A percentile compares a stretch with the other conserved stretches of the same genome.
These are phyloP conservation scores for Pseudochirops cupreus DNA, from an alignment of 2,797 vertebrate genomes.

Conservation along the genomic window DNA sequence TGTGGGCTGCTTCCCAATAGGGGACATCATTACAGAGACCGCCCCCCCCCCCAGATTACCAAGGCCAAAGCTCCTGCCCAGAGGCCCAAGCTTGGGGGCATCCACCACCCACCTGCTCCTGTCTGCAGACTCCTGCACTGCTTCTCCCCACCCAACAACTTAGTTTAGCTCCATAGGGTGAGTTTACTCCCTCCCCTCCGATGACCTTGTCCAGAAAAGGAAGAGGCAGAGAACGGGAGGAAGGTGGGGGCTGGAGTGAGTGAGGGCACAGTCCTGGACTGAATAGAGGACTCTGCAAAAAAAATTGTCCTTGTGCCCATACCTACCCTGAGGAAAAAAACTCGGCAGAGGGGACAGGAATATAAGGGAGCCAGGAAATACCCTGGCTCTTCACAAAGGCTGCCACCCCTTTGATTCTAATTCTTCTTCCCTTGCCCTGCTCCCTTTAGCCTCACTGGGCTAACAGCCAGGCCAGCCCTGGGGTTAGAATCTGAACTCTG, in stretches of 20 bases:
- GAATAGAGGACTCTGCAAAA: constrained; percentile 26
- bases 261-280: not conserved
- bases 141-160: not conserved
- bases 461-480: not conserved
- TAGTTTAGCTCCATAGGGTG: not conserved
- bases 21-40: constrained; percentile 32
- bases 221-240: constrained; percentile 38
- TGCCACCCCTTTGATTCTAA: not conserved
- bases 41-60: not conserved
- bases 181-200: not conserved
- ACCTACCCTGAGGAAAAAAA: not conserved
- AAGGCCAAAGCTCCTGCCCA: not conserved
- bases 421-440: not conserved
- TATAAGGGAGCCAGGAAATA: constrained; percentile 28
- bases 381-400: not conserved
- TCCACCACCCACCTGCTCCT: not conserved
- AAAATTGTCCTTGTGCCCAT: not conserved
- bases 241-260: not conserved
- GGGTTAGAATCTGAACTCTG: not conserved
- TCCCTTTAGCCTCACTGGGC: not conserved
- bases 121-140: not conserved
- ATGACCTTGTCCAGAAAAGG: constrained; percentile 8
- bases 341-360: constrained; percentile 14
- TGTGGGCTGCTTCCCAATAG: not conserved
- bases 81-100: constrained; percentile 13